phyloP scores from a whole-genome alignment of 2,113 vertebrate species.

The Gadus macrocephalus region DNA sequence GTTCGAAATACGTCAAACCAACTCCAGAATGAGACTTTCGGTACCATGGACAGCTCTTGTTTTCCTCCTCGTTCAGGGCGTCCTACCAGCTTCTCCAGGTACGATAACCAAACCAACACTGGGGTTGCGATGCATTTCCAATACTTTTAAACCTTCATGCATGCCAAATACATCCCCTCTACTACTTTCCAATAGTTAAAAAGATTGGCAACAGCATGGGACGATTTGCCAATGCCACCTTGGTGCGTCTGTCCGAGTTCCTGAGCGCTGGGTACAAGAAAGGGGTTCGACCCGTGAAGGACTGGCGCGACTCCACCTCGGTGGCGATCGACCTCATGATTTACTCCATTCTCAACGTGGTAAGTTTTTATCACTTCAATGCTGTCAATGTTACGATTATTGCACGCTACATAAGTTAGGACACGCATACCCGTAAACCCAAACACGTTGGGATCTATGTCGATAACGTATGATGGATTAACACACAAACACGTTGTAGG shows the following conservation, averaged over 20 bases:
- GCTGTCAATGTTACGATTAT: neutral
- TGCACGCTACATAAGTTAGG: neutral
- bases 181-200: constrained; percentile 52
- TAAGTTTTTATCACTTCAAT: constrained; percentile 57
- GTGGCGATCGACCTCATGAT: constrained; percentile 93
- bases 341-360: constrained; percentile 93
- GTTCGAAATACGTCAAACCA: neutral
- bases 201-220: constrained; percentile 13
- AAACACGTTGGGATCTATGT: no score
- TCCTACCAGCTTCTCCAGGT: constrained; percentile 55
- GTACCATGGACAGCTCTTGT: constrained; percentile 43
- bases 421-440: no score
- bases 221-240: constrained; percentile 67
- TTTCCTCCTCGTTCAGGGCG: constrained; percentile 41
- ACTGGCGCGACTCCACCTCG: constrained; percentile 86
- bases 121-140: neutral
- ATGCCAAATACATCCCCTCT: neutral
- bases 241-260: constrained; percentile 76
- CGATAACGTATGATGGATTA: no score
- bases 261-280: constrained; percentile 83
- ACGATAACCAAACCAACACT: constrained; percentile 7
- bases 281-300: constrained; percentile 82
- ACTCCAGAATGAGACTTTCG: constrained; percentile 56
- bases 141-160: neutral
- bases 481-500: no score